Evolutionary conservation across 2,888 invertebrate species (phyloP).

Genomic region (Drosophila ezoana): DNA sequence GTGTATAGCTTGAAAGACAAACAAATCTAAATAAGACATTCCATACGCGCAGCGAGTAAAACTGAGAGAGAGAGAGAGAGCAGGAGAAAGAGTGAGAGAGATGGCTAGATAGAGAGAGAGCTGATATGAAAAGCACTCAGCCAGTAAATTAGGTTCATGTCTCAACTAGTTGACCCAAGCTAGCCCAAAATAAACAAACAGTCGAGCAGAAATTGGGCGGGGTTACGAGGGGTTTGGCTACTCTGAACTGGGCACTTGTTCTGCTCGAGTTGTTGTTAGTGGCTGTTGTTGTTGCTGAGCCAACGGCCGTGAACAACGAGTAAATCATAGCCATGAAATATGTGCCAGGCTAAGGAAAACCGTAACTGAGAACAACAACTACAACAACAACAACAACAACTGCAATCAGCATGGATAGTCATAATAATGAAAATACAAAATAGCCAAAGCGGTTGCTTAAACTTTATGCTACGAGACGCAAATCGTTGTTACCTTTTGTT

Average conservation of each 20-base stretch:
- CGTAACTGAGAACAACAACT: conserved; percentile 36
- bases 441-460: conserved; percentile 57
- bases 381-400: conserved; percentile 21
- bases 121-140: conserved; percentile 75
- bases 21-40: conserved; percentile 73
- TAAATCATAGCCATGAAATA: conserved; percentile 81
- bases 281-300: conserved; percentile 29
- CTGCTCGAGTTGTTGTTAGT: conserved; percentile 69
- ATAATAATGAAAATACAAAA: conserved; percentile 76
- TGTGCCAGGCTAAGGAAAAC: conserved; percentile 65
- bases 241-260: conserved; percentile 67
- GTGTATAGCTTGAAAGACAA: conserved; percentile 49
- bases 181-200: conserved; percentile 72
- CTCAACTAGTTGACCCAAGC: conserved; percentile 79
- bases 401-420: conserved; percentile 50
- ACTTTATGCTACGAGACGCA: conserved; percentile 64
- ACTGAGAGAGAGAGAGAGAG: background rate
- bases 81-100: background rate
- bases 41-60: conserved; percentile 37
- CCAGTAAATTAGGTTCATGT: conserved; percentile 80
- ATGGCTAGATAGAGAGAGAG: conserved; percentile 7
- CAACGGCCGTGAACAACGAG: conserved; percentile 78
- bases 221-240: conserved; percentile 12
- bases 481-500: conserved; percentile 62
- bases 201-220: conserved; percentile 19